These are phyloP conservation scores for Melipona quadrifasciata DNA, from an alignment of 1,140 invertebrate species.

Conservation along the genomic window DNA sequence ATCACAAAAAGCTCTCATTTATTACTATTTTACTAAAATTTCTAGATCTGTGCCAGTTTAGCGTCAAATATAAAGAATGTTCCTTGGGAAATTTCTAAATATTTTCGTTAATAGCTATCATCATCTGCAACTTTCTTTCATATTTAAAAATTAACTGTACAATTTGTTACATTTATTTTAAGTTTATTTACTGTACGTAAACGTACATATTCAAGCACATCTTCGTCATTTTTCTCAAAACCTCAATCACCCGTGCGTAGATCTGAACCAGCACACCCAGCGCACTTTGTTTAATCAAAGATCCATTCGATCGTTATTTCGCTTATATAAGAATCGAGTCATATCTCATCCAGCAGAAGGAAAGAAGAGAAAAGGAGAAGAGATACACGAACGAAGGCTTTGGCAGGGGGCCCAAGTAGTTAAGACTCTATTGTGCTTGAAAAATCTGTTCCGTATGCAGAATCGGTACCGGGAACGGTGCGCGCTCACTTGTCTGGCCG, in stretches of 20 bases:
- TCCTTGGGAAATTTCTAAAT: background rate
- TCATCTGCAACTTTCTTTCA: background rate
- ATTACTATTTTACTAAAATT: too few relatives aligned
- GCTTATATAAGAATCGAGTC: background rate
- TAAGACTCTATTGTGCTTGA: conserved; percentile 9
- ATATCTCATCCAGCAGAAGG: background rate
- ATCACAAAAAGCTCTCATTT: too few relatives aligned
- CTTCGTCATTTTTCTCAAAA: background rate
- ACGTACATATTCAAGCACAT: background rate
- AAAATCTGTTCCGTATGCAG: conserved; percentile 14
- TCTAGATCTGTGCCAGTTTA: too few relatives aligned
- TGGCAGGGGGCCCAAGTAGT: background rate
- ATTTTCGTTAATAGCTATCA: background rate
- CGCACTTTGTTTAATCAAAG: background rate
- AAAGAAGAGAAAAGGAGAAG: background rate
- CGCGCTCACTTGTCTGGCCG: conserved; percentile 17
- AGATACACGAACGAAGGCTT: too few relatives aligned
- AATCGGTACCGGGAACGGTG: background rate
- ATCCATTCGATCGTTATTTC: background rate
- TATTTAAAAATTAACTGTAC: background rate
- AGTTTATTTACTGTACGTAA: too few relatives aligned
- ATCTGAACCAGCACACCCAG: background rate
- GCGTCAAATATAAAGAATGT: background rate
- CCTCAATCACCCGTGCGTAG: background rate
- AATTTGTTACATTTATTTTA: too few relatives aligned